Evolutionary conservation across 2,113 vertebrate genomes (phyloP), one percentile per base, ranked within the genome.

Genomic region (Myiozetetes cayanensis): DNA sequence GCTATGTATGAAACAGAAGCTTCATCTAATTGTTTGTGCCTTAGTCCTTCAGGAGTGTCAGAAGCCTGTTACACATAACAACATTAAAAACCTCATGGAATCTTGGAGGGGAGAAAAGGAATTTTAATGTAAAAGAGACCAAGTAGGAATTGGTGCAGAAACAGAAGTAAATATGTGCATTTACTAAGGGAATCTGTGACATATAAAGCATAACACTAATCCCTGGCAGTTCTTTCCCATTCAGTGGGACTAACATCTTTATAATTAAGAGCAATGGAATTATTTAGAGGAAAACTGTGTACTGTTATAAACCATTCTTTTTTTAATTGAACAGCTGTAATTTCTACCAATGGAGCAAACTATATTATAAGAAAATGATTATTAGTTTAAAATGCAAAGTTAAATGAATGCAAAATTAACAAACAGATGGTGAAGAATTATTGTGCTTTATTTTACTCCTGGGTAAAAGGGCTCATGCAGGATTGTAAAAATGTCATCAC

Each of bases 401-500:
- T 97, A 97, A 97, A 94, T 96, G 96, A 97, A 97, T 97, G 96
- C 91, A 96, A 97, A 98, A 97, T 97, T 97, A 97, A 97, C 96
- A 98, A 97, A 97, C 97, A 98, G 97, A 97, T 97, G 97, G 97
- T 89, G 82, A 96, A 96, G 95, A 96, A 96, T 97, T 97, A 95
- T 96, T 97, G 94, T 89, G 85, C 62, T 96, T 97, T 96, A 93
- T 96, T 97, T 95, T 96, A 96, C 95, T 97, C 96, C 87, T 96
- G 96, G 94, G 96, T 95, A 96, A 85, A 95, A 87, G 87, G 94
- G 72, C 95, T 97, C 93, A 85, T 89, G 93, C 96, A 74, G 73
- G 93, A 96, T 96, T 97, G 96, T 98, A 97, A 97, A 98, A 97
- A 97, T 98, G 97, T 97, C 97, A 97, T 97, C 96, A 95, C 95